A percentile compares a stretch with the other conserved stretches of the same genome.
Conservation (phyloP, 2,113 vertebrate genomes). For the Miniopterus natalensis region DNA sequence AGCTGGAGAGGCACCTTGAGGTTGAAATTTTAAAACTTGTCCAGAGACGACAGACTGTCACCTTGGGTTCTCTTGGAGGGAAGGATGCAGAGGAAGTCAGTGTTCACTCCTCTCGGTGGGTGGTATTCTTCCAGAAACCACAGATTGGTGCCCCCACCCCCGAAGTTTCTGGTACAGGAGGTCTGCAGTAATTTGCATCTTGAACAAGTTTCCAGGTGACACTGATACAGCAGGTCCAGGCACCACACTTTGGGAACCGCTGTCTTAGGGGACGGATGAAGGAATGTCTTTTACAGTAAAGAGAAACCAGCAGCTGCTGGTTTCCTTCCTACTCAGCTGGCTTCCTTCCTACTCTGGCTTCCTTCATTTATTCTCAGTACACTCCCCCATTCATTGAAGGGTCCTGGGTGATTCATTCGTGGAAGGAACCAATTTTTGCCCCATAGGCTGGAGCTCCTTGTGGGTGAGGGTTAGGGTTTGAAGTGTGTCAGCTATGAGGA, state of each 20-base stretch:
- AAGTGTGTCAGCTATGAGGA: not conserved
- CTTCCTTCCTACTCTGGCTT: not conserved
- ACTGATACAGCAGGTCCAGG: not conserved
- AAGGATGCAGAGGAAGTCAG: not conserved
- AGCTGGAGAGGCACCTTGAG: not conserved
- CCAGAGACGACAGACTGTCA: not conserved
- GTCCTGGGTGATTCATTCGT: not conserved
- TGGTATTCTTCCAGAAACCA: not conserved
- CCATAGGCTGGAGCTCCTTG: not conserved
- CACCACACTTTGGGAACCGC: not conserved
- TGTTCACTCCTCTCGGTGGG: not conserved
- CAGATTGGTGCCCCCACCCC: not conserved
- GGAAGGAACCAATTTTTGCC: not conserved
- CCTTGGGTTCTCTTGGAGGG: not conserved
- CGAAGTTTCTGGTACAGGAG: not conserved
- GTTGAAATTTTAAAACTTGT: not conserved
- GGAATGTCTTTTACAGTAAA: not conserved
- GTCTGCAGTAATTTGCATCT: not conserved
- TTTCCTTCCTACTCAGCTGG: not conserved
- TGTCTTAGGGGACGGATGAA: not conserved
- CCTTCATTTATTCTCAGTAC: not conserved
- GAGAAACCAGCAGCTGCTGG: not conserved
- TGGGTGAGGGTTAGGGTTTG: not conserved
- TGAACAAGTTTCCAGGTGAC: not conserved
- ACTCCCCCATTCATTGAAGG: not conserved